Percentiles rank a stretch among this genome's conserved stretches.
phyloP scores from a whole-genome alignment of 2,888 invertebrate species.

The Caenorhabditis sulstoni region DNA sequence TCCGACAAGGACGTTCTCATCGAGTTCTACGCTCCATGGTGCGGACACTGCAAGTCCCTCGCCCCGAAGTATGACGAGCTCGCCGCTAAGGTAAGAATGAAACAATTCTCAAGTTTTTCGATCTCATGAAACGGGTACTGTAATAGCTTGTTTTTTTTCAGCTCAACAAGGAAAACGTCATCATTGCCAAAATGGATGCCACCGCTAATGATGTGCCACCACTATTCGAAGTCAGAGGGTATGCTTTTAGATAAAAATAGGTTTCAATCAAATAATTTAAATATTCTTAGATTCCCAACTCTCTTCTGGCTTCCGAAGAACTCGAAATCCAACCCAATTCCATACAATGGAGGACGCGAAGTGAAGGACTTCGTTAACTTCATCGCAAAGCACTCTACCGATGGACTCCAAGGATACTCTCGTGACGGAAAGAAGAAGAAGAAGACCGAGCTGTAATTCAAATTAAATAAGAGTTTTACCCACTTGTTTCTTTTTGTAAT shows the following conservation, averaged over 20 bases:
- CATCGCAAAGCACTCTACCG: constrained; percentile 92
- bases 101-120: background rate
- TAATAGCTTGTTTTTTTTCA: constrained; percentile 80
- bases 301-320: constrained; percentile 95
- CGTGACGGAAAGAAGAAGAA: constrained; percentile 87
- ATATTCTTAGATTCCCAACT: constrained; percentile 89
- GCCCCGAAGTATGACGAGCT: constrained; percentile 95
- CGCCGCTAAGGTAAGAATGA: constrained; percentile 83
- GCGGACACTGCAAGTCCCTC: constrained; percentile 97
- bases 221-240: constrained; percentile 91
- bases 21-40: constrained; percentile 99
- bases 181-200: constrained; percentile 97
- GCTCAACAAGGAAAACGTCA: constrained; percentile 89
- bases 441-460: constrained; percentile 82
- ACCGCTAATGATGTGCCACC: constrained; percentile 97
- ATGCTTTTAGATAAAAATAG: constrained; percentile 36
- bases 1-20: constrained; percentile 93
- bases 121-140: background rate
- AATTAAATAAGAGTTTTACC: constrained; percentile 34
- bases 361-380: constrained; percentile 95
- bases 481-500: constrained; percentile 40
- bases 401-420: constrained; percentile 90
- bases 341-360: constrained; percentile 90
- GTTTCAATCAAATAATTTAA: background rate
- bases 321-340: constrained; percentile 82